A percentile compares a stretch with the other conserved stretches of the same genome.
Evolutionary conservation across 2,888 invertebrate genomes (phyloP).

Genomic region (Lucinisca nassula): DNA sequence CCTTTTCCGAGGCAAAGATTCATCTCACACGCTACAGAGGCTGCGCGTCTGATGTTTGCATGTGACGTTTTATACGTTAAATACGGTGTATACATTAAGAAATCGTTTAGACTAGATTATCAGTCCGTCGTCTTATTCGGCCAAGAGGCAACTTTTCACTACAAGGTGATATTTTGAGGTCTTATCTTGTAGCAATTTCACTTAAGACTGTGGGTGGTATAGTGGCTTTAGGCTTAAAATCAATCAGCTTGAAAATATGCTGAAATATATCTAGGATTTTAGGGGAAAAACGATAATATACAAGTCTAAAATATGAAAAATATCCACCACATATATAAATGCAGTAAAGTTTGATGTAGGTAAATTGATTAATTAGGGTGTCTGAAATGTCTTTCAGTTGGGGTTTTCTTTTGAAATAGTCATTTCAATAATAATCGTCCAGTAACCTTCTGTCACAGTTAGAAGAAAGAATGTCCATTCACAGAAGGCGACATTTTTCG

Average conservation of each 20-base stretch:
- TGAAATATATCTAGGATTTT: not conserved
- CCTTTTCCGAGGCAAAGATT: too few species aligned
- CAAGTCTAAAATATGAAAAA: not conserved
- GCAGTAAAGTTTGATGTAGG: not conserved
- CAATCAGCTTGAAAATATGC: not conserved
- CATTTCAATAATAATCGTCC: not conserved
- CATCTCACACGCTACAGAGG: too few species aligned
- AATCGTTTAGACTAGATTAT: too few species aligned
- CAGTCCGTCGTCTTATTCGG: not conserved
- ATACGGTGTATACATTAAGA: too few species aligned
- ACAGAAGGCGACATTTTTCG: too few species aligned
- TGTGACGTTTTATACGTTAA: too few species aligned
- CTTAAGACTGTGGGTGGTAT: constrained; percentile 7
- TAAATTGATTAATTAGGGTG: not conserved
- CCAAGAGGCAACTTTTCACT: constrained; percentile 1
- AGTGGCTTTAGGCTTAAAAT: not conserved
- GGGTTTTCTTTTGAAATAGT: not conserved
- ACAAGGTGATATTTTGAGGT: not conserved
- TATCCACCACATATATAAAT: not conserved
- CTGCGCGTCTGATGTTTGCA: too few species aligned
- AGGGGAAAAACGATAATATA: not conserved
- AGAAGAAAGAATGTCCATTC: too few species aligned
- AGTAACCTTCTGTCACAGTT: too few species aligned
- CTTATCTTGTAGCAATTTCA: not conserved
- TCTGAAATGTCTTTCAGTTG: not conserved